Evolutionary conservation across 2,888 invertebrate species (phyloP), one percentile per base, ranked within the genome.

Genomic region (Hydrotaea cyrtoneurina): DNA sequence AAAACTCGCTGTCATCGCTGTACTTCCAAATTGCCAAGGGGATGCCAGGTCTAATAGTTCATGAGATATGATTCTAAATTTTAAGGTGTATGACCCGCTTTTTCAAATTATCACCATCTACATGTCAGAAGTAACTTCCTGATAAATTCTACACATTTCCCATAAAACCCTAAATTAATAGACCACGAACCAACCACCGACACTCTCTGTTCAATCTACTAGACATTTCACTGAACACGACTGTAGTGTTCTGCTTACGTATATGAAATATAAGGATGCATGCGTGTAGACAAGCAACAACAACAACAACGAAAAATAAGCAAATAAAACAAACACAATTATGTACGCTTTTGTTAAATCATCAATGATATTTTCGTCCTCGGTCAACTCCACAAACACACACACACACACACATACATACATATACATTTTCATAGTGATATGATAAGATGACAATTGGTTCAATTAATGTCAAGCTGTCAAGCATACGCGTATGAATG

Each of bases 381-480:
- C 59, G 59, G 19, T 2, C 21, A 50, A n/a, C 50, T 50, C 3
- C 55, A 10, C 3, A 50, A 4, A 50, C n/a, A 19, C 26, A 59
- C 26, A 8, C n/a, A 72, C 53, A 23, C 26, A 19, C 39, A 66
- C 13, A 66, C 19, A 19, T 13, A 31, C 17, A 36, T n/a, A 17
- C 17, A 36, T 46, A n/a, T 17, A 59, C 15, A 36, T 39, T 39
- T 10, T 43, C 19, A 39, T 43, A 1, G 11, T 66, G 66, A 43
- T 19, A 43, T 39, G 69, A 69, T 69, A 46, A 36, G 36, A 72
- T 64, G 64, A 53, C 78, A 83, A 78, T 78, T 80, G 83, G 36
- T 46, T 75, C 74, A 83, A 83, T 83, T 80, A 75, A 39, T 80
- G 80, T 78, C 83, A 80, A 36, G 75, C 71, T 80, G 73, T 80